phyloP scores from a whole-genome alignment of 2,888 invertebrate species.

The Elysia crispata region DNA sequence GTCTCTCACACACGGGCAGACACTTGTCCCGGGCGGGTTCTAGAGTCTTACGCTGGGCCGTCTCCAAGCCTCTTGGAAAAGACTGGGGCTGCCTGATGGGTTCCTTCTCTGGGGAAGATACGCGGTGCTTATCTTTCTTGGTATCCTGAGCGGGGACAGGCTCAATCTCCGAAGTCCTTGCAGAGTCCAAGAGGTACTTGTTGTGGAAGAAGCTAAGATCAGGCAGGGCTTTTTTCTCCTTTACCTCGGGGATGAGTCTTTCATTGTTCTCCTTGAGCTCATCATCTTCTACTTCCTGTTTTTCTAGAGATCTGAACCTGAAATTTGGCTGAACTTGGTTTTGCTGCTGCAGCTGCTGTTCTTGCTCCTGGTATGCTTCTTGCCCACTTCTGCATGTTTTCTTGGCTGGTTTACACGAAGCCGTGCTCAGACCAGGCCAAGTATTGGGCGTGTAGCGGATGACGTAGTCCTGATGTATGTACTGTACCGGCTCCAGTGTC shows the following conservation, averaged over 20 bases:
- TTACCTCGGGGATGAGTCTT: neutral
- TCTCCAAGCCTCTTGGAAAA: neutral
- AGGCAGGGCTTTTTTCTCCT: neutral
- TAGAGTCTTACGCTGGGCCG: neutral
- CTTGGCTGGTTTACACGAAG: no score
- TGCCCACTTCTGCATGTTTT: no score
- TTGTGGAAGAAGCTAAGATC: constrained; percentile 10
- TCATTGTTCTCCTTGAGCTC: neutral
- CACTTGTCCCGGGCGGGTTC: neutral
- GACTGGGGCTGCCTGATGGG: neutral
- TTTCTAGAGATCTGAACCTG: constrained; percentile 10
- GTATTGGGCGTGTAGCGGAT: constrained; percentile 55
- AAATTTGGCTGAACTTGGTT: neutral
- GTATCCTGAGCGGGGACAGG: no score
- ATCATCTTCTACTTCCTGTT: neutral
- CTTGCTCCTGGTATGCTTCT: no score
- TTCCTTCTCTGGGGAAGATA: no score
- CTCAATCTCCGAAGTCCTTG: no score
- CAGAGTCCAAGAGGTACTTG: constrained; percentile 4
- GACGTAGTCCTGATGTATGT: constrained; percentile 59
- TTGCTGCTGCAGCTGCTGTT: no score
- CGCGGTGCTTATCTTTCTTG: no score
- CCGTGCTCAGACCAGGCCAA: no score
- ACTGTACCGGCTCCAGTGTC: constrained; percentile 55
- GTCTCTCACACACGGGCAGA: no score